phyloP scores from a whole-genome alignment of 2,797 vertebrate species.

The Arvicola amphibius region DNA sequence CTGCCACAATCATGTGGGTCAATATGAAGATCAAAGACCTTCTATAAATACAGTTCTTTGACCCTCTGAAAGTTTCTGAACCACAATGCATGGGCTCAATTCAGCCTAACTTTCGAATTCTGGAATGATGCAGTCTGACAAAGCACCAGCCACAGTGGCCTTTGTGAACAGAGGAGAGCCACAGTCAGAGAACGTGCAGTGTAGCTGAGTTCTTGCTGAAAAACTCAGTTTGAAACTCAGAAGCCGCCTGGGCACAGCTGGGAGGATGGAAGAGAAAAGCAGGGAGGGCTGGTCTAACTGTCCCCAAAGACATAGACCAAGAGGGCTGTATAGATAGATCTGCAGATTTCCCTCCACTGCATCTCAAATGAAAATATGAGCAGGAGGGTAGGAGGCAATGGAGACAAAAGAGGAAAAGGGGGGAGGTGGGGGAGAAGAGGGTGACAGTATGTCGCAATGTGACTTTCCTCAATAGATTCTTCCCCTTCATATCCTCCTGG shows the following conservation, averaged over 20 bases:
- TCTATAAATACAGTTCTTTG: background rate
- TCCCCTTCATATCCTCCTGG: conserved; percentile 56
- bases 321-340: conserved; percentile 20
- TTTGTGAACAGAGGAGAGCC: background rate
- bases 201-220: background rate
- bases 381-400: background rate
- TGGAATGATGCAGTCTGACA: background rate
- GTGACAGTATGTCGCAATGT: conserved; percentile 53
- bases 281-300: background rate
- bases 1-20: background rate
- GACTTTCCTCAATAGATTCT: conserved; percentile 73
- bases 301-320: conserved; percentile 14
- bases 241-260: background rate
- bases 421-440: background rate
- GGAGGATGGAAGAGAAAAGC: conserved; percentile 9
- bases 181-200: background rate
- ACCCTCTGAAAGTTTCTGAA: background rate
- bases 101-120: background rate
- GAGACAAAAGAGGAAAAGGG: background rate
- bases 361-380: background rate
- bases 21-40: background rate
- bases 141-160: background rate
- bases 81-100: background rate
- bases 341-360: background rate
- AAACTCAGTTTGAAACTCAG: conserved; percentile 44